Percentiles rank a stretch among this genome's conserved stretches.
phyloP scores from a whole-genome alignment of 2,888 invertebrate genomes.

The Gisinianus flammeolus region DNA sequence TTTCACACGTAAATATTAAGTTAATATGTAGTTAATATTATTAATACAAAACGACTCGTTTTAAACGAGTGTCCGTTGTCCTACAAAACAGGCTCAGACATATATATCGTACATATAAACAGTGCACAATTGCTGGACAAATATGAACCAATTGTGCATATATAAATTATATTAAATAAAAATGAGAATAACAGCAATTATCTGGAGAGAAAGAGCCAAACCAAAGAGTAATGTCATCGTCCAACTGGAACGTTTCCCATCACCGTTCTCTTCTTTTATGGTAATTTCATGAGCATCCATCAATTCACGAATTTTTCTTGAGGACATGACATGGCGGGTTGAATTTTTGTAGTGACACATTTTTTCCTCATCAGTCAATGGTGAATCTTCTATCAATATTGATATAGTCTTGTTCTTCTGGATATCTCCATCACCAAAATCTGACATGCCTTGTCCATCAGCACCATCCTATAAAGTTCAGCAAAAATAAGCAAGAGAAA shows the following conservation, averaged over 20 bases:
- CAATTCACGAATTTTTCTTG: conserved; percentile 22
- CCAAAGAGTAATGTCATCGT: conserved; percentile 23
- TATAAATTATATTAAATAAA: no score
- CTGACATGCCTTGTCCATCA: no score
- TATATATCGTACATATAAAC: no score
- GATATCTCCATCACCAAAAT: not conserved
- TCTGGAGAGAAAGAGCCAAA: conserved; percentile 19
- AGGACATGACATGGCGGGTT: conserved; percentile 22
- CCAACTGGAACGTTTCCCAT: not conserved
- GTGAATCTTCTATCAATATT: conserved; percentile 8
- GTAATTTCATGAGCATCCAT: conserved; percentile 13
- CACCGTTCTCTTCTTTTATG: not conserved
- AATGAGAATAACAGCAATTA: conserved; percentile 28
- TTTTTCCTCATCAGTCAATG: conserved; percentile 23
- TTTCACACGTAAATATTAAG: no score
- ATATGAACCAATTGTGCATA: no score
- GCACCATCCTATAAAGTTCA: not conserved
- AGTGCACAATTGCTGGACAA: no score
- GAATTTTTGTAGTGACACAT: not conserved
- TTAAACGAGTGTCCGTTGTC: no score
- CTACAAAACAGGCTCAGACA: no score
- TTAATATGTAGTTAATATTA: no score
- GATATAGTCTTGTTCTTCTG: not conserved
- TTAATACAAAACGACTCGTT: no score
- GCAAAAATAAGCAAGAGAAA: not conserved